Conservation (phyloP, 2,113 vertebrate species). For the Xyrauchen texanus region DNA sequence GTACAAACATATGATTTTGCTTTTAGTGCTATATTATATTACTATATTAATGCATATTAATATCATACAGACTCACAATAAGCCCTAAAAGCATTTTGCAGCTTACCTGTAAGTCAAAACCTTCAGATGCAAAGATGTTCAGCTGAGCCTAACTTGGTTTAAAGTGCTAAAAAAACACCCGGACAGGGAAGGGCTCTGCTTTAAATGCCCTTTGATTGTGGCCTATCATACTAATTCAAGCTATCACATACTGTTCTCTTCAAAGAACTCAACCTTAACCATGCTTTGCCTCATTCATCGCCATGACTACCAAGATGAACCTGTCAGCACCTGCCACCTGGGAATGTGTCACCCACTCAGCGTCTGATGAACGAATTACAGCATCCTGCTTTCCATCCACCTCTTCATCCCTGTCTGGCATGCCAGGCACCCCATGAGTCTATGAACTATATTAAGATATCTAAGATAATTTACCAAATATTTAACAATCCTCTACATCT, state of each 20-base stretch:
- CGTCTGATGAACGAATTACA: constrained; percentile 58
- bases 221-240: constrained; percentile 4
- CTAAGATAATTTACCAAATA: constrained; percentile 12
- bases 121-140: neutral
- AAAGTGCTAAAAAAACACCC: neutral
- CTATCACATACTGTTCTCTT: constrained; percentile 1
- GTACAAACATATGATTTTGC: neutral
- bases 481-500: constrained; percentile 11
- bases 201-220: constrained; percentile 10
- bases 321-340: constrained; percentile 76
- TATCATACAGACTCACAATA: constrained; percentile 23
- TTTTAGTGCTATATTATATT: too few relatives aligned
- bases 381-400: constrained; percentile 44
- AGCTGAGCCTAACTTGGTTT: constrained; percentile 17
- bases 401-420: constrained; percentile 38
- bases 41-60: neutral
- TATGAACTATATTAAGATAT: constrained; percentile 28
- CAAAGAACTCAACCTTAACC: constrained; percentile 63
- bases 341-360: constrained; percentile 79
- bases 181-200: neutral
- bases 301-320: constrained; percentile 63
- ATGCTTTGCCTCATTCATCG: constrained; percentile 64
- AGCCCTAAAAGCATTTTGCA: neutral
- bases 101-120: neutral
- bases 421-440: constrained; percentile 42